Base-by-base conservation (phyloP, 2,888 invertebrate genomes). In the Agrochola circellaris region DNA sequence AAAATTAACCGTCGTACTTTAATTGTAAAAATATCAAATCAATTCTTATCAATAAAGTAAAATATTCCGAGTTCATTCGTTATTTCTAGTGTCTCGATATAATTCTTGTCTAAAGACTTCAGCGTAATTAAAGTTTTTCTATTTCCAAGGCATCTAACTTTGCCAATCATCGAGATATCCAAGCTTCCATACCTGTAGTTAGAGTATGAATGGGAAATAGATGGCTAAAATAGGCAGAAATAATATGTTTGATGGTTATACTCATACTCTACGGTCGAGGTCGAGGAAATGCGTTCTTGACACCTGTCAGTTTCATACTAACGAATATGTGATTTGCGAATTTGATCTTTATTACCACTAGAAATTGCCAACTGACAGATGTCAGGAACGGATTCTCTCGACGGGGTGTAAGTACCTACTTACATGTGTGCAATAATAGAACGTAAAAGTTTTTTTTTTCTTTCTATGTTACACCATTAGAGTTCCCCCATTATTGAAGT, bases 131-230 rank as follows among this genome's bases (percentile, higher is more conserved):
- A 77, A 70, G 26, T 70, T 77, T 77, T 60, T 66, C 34, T 77
- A 67, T 67, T 60, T 65, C 23, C 34, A n/a, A 51, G 51, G 6
- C 8, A 60, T 42, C 8, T 17, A 78, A 79, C 71, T 79, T 78
- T 78, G 15, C 79, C 70, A 79, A 79, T 79, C 78, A 71, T 45
- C 61, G 71, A 51, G 77, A 64, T 68, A 67, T 67, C 75, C 34
- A 71, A 71, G 58, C 72, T 73, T 68, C 54, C 2, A 75, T 38
- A 56, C 26, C 42, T 73, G 23, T 9, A 30, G 17, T 62, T 68
- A 8, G 71, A 23, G 79, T 79, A 79, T 48, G 26, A 72, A 79
- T 79, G 1, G 30, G 34, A 30, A 20, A 34, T 56, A 56, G 61
- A 75, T 3, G 38, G 17, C 38, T n/a, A 0, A 58, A 30, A 15